Conservation (phyloP, 30 jellyfish, hydroid and myxozoan genomes). For the Hydra vulgaris region DNA sequence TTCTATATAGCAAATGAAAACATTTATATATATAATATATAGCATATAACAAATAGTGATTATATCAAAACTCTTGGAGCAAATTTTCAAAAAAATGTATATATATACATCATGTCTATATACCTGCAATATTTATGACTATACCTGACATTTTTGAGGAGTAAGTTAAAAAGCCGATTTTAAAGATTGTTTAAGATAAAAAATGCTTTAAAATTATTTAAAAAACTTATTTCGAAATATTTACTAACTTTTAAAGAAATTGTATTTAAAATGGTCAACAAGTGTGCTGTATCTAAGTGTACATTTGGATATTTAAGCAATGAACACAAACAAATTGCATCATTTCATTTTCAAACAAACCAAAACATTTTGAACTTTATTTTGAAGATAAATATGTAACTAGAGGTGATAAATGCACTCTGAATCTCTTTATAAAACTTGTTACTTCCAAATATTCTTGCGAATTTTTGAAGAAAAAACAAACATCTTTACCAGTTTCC, state of each 20-base stretch:
- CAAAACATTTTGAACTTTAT: not conserved
- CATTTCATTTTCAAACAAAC: not conserved
- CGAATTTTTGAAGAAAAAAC: too few relatives aligned
- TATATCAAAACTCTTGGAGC: too few relatives aligned
- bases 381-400: not conserved
- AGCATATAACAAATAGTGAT: too few relatives aligned
- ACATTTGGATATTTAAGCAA: not conserved
- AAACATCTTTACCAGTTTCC: too few relatives aligned
- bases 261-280: not conserved
- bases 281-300: not conserved
- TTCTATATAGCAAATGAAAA: too few relatives aligned
- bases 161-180: not conserved
- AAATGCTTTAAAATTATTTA: not conserved
- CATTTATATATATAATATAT: too few relatives aligned
- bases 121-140: not conserved
- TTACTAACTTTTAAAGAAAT: not conserved
- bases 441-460: too few relatives aligned
- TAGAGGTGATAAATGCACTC: not conserved
- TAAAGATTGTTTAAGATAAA: too few relatives aligned
- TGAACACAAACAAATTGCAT: not conserved
- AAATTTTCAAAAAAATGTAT: too few relatives aligned
- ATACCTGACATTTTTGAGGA: not conserved
- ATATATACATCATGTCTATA: too few relatives aligned
- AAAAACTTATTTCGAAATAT: not conserved
- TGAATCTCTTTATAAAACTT: too few relatives aligned